Percentiles rank a stretch among this genome's conserved stretches.
phyloP scores from a whole-genome alignment of 2,888 invertebrate genomes.

The Allophyes oxyacanthae region DNA sequence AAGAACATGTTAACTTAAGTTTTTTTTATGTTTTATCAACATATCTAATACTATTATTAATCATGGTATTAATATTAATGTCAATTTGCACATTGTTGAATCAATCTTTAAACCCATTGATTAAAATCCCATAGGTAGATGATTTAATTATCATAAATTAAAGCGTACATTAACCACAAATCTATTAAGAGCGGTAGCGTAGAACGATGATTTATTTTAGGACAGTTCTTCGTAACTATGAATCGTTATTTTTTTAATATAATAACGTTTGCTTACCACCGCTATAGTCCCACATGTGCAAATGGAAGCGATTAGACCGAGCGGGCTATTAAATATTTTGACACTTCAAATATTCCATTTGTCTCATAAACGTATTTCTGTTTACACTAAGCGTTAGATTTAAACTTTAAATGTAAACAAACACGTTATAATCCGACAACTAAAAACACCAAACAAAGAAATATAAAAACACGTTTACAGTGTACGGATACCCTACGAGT shows the following conservation, averaged over 20 bases:
- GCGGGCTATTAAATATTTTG: conserved; percentile 57
- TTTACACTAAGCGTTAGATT: conserved; percentile 58
- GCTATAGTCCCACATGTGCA: conserved; percentile 59
- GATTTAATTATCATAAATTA: conserved; percentile 60
- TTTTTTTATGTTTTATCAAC: too few relatives aligned
- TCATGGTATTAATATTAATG: conserved; percentile 32
- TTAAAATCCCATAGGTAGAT: conserved; percentile 34
- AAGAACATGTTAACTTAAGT: too few relatives aligned
- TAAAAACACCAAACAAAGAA: conserved; percentile 62
- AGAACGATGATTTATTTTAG: conserved; percentile 65
- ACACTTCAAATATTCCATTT: conserved; percentile 53
- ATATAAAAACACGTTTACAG: conserved; percentile 57
- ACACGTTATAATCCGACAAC: conserved; percentile 61
- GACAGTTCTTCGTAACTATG: conserved; percentile 66
- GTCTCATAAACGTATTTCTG: conserved; percentile 53
- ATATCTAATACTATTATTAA: conserved; percentile 4
- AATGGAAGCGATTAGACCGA: conserved; percentile 56
- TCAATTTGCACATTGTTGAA: conserved; percentile 19
- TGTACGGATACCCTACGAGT: conserved; percentile 57
- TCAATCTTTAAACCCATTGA: conserved; percentile 30
- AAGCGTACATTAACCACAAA: conserved; percentile 59
- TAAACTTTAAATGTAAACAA: conserved; percentile 55
- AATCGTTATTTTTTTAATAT: conserved; percentile 64
- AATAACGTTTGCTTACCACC: conserved; percentile 47
- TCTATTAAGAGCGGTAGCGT: conserved; percentile 61